Conservation (phyloP, 2,797 vertebrate species). For the Pachyuromys duprasi region DNA sequence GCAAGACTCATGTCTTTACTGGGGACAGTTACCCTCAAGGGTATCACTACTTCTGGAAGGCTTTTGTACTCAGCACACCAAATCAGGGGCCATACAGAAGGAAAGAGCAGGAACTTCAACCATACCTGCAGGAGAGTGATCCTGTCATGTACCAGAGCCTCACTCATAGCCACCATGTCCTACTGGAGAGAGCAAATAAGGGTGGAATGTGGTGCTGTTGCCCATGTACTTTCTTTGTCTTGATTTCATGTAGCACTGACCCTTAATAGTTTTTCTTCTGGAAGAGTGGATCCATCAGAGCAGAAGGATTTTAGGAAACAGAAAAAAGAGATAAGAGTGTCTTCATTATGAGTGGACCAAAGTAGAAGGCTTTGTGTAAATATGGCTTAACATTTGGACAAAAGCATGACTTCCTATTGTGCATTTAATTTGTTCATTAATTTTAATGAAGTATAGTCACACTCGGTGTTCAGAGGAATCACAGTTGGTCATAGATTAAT, state of each 20-base stretch:
- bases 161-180: not conserved
- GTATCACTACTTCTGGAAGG: conserved; percentile 30
- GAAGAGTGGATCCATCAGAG: not conserved
- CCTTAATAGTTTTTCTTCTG: not conserved
- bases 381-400: not conserved
- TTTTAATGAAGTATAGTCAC: not conserved
- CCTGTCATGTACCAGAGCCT: not conserved
- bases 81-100: not conserved
- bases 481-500: no score
- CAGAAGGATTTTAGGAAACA: not conserved
- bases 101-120: not conserved
- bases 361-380: not conserved
- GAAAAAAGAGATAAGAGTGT: not conserved
- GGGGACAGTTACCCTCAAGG: not conserved
- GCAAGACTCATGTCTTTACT: fast-evolving
- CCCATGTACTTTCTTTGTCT: not conserved
- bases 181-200: no score
- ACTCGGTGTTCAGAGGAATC: not conserved
- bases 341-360: not conserved
- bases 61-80: not conserved
- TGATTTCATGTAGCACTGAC: not conserved
- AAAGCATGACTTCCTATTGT: not conserved
- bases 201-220: not conserved
- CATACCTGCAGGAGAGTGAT: not conserved
- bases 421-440: not conserved